A percentile compares a stretch with the other conserved stretches of the same genome.
phyloP scores from a whole-genome alignment of 92 coral and sea anemone genomes.

The Parazoanthus swiftii region DNA sequence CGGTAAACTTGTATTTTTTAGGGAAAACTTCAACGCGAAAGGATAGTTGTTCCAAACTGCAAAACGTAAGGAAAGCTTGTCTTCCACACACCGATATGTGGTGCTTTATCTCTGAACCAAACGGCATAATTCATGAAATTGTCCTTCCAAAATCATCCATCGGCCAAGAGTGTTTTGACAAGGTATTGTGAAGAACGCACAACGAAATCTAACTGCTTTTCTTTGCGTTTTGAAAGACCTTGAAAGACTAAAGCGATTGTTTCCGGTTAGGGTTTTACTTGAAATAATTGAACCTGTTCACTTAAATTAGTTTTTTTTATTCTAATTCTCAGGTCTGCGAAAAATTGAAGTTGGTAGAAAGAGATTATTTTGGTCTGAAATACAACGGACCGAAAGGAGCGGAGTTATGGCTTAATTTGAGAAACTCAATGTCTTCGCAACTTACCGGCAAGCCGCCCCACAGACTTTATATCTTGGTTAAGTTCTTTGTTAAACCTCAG shows the following conservation, averaged over 20 bases:
- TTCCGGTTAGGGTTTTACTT: conserved; percentile 32
- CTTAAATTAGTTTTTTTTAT: conserved; percentile 5
- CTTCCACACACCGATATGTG: conserved; percentile 59
- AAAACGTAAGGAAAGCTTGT: neutral
- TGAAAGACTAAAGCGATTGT: conserved; percentile 34
- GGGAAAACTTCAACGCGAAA: neutral
- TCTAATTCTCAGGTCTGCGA: conserved; percentile 83
- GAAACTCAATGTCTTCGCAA: conserved; percentile 90
- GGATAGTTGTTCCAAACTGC: neutral
- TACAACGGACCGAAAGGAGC: conserved; percentile 89
- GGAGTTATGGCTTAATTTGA: conserved; percentile 88
- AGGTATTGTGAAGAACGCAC: conserved; percentile 57
- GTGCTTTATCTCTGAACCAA: conserved; percentile 96
- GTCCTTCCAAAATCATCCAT: conserved; percentile 83
- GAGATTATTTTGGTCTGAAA: conserved; percentile 94
- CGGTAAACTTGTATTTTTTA: conserved; percentile 9
- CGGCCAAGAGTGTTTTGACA: conserved; percentile 99
- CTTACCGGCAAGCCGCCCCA: conserved; percentile 92
- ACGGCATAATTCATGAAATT: conserved; percentile 96
- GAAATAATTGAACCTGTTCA: conserved; percentile 15
- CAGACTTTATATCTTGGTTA: conserved; percentile 89
- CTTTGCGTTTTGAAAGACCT: conserved; percentile 22
- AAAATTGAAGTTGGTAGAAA: conserved; percentile 83
- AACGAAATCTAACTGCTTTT: conserved; percentile 18
- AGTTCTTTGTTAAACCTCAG: conserved; percentile 97